Percentiles rank a stretch among this genome's conserved stretches.
Conservation (phyloP, 2,888 invertebrate species). For the Nycteola revayana region DNA sequence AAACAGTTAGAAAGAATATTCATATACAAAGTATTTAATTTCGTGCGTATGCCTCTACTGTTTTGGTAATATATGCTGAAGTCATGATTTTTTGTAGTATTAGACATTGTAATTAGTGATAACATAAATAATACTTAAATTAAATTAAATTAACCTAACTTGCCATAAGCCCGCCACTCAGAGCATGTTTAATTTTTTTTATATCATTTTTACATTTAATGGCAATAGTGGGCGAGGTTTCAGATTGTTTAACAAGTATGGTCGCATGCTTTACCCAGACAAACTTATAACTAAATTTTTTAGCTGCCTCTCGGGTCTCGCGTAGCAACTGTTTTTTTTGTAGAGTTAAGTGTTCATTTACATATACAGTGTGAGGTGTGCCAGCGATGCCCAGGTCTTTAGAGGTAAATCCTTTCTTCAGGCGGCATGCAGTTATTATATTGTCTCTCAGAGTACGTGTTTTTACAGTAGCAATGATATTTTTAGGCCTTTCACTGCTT, state of each 20-base stretch:
- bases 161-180: background rate
- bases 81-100: too few species aligned
- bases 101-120: constrained; percentile 1
- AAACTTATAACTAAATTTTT: background rate
- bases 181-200: background rate
- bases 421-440: background rate
- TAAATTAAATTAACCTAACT: background rate
- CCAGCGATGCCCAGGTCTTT: background rate
- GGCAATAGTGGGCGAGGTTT: background rate
- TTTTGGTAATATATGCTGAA: too few species aligned
- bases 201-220: background rate
- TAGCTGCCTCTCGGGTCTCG: constrained; percentile 1
- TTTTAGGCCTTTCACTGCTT: too few species aligned
- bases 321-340: background rate
- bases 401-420: background rate
- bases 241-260: background rate
- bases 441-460: too few species aligned
- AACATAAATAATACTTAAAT: background rate
- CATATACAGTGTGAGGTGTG: background rate
- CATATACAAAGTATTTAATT: too few species aligned
- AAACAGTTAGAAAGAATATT: too few species aligned
- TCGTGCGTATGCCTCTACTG: too few species aligned
- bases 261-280: constrained; percentile 1
- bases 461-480: too few species aligned
- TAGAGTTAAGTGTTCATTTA: constrained; percentile 1